Conservation (phyloP, 2,113 vertebrate species). For the Odontophorus gujanensis region DNA sequence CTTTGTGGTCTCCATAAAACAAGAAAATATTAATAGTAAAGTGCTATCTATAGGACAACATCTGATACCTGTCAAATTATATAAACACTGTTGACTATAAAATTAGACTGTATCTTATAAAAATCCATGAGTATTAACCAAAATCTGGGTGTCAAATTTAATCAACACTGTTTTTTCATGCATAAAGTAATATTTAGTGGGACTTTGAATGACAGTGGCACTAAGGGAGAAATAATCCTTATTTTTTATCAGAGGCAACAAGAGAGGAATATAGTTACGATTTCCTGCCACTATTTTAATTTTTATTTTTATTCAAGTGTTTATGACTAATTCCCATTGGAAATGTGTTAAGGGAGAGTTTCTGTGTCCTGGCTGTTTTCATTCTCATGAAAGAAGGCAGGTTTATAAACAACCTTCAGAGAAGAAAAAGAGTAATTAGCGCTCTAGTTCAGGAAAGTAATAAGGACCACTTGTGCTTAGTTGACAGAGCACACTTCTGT, state of each 20-base stretch:
- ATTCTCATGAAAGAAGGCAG: background rate
- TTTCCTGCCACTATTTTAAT: background rate
- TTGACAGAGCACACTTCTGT: background rate
- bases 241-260: background rate
- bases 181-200: background rate
- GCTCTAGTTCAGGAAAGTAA: slow-evolving; percentile 2
- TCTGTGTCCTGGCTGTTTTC: background rate
- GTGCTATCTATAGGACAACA: background rate
- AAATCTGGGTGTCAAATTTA: background rate
- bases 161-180: background rate
- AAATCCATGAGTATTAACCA: background rate
- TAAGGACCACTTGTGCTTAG: background rate
- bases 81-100: background rate
- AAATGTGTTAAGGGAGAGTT: background rate
- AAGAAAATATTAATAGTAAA: background rate
- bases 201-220: background rate
- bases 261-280: background rate
- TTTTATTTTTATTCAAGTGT: background rate
- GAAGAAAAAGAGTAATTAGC: background rate
- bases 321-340: background rate
- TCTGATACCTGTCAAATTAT: slow-evolving; percentile 1
- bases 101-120: background rate
- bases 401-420: background rate
- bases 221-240: background rate
- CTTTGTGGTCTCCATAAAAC: background rate